These are phyloP conservation scores for Metopolophium dirhodum DNA, from an alignment of 1,140 invertebrate species.

Conservation along the genomic window DNA sequence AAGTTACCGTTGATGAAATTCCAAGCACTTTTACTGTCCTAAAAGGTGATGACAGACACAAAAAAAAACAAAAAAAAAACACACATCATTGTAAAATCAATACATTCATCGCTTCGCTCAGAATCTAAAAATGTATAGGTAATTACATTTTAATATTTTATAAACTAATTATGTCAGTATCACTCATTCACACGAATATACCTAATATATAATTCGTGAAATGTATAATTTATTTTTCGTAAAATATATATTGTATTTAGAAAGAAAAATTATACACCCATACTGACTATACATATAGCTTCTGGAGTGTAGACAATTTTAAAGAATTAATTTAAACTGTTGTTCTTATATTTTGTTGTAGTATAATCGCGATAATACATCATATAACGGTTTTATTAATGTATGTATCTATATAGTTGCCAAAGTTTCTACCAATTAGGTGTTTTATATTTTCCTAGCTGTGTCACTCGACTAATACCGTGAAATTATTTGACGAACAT, in stretches of 20 bases:
- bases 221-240: not conserved
- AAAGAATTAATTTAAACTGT: not conserved
- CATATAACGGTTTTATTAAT: not conserved
- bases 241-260: not conserved
- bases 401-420: not conserved
- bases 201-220: not conserved
- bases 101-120: too few species aligned
- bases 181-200: not conserved
- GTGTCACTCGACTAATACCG: not conserved
- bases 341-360: not conserved
- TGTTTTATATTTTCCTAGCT: not conserved
- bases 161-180: not conserved
- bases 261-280: not conserved
- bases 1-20: too few species aligned
- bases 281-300: not conserved
- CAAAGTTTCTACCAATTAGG: not conserved
- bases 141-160: not conserved
- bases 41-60: too few species aligned
- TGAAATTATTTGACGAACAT: not conserved
- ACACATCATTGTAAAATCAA: too few species aligned
- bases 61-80: too few species aligned
- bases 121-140: not conserved
- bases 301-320: not conserved
- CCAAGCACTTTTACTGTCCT: too few species aligned
- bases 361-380: not conserved